Evolutionary conservation across 2,888 invertebrate genomes (phyloP), one percentile per base, ranked within the genome.

Genomic region (Tuberolachnus salignus): DNA sequence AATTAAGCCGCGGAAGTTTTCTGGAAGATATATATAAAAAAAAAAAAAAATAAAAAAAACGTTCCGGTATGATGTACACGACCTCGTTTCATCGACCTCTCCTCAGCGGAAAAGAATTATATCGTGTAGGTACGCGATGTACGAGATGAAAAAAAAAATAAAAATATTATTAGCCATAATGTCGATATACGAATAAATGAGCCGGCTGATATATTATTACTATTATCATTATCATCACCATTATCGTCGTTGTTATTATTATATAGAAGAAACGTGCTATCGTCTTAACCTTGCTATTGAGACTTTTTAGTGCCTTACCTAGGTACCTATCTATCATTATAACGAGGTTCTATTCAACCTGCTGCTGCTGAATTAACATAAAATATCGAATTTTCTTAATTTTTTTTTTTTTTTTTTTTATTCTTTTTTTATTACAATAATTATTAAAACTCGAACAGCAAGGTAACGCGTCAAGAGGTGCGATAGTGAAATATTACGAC

Each of bases 11-110:
- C 72, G 59, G 72, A 72, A 72, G 72, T 72, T 72, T 34, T 61
- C 6, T 13, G 42, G 63, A 73, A 44, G n/a, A 73, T 42, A 69
- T 69, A 34, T 6, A n/a, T n/a, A n/a, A n/a, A n/a, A n/a, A n/a
- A n/a, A n/a, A n/a, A n/a, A n/a, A n/a, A n/a, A n/a, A n/a, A n/a
- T n/a, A n/a, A n/a, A n/a, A 34, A 57, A 49, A 51, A 42, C 42
- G 61, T 73, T 73, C 63, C 63, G 61, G 72, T 73, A 14, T 73
- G 73, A 73, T 73, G 63, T 73, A 42, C 51, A 53, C 23, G 73
- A 53, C 73, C 73, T 73, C 51, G 73, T 53, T 34, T 34, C 19
- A 61, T 26, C 46, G 72, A 51, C 72, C 72, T 72, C 72, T 72
- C 57, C 49, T 21, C 46, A 13, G 51, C 6, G 21, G 14, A 72